phyloP scores from a whole-genome alignment of 2,113 vertebrate species.

The Hippocampus barbouri region DNA sequence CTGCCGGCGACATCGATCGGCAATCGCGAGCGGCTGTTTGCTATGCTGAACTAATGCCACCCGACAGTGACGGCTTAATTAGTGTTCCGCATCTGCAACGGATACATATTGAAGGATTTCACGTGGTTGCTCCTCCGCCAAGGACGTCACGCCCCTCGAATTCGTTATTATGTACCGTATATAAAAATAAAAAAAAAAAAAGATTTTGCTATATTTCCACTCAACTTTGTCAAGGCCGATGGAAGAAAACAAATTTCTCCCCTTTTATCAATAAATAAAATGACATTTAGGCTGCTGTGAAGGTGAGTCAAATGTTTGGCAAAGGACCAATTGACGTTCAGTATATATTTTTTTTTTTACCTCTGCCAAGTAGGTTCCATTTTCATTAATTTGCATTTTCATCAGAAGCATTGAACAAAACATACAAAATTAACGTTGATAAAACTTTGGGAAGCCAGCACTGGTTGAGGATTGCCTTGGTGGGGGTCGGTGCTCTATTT shows the following conservation, averaged over 20 bases:
- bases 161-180: not conserved
- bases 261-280: not conserved
- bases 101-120: slow-evolving; percentile 43
- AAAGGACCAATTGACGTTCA: not conserved
- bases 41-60: slow-evolving; percentile 27
- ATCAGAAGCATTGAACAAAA: not conserved
- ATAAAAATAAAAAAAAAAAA: not conserved
- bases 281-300: not conserved
- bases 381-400: not conserved
- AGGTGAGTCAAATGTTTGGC: not conserved
- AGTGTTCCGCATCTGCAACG: slow-evolving; percentile 35
- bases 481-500: no score
- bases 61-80: slow-evolving; percentile 38
- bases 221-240: not conserved
- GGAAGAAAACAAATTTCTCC: not conserved
- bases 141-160: not conserved
- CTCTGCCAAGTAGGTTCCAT: not conserved
- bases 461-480: no score
- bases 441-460: not conserved
- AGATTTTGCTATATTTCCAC: not conserved
- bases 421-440: not conserved
- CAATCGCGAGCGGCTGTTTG: slow-evolving; percentile 29
- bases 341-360: not conserved
- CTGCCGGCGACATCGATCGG: slow-evolving; percentile 35
- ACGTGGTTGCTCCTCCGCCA: not conserved